These are phyloP conservation scores for Lutraria rhynchaena DNA, from an alignment of 1,140 invertebrate species.

Conservation along the genomic window DNA sequence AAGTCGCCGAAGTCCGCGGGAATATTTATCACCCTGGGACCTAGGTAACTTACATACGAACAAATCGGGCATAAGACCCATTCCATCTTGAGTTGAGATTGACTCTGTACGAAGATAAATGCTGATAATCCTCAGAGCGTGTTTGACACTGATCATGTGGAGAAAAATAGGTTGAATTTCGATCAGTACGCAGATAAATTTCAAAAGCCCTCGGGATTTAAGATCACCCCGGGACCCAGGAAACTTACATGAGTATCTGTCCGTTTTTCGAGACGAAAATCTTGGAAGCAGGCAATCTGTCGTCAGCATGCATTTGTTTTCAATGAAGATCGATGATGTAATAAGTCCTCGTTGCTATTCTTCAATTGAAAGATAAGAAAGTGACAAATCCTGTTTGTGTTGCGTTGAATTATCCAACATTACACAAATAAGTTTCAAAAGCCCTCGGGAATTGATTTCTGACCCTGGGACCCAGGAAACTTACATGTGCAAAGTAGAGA, in stretches of 20 bases:
- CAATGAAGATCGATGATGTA: no score
- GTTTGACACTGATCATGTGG: no score
- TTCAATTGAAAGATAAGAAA: no score
- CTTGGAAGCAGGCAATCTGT: no score
- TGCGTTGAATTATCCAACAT: no score
- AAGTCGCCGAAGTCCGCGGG: slow-evolving; percentile 42
- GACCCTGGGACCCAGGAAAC: slow-evolving; percentile 24
- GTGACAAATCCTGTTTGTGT: no score
- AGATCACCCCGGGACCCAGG: slow-evolving; percentile 26
- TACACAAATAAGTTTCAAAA: slow-evolving; percentile 20
- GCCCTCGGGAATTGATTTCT: neutral
- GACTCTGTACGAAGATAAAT: no score
- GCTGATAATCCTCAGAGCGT: no score
- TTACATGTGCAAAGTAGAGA: slow-evolving; percentile 18
- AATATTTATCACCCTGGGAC: slow-evolving; percentile 21
- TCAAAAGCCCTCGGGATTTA: slow-evolving; percentile 29
- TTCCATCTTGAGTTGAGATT: no score
- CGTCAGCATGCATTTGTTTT: no score
- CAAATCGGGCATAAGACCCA: neutral
- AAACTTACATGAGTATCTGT: slow-evolving; percentile 8
- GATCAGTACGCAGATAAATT: slow-evolving; percentile 6
- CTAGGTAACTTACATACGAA: slow-evolving; percentile 33
- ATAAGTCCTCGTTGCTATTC: no score
- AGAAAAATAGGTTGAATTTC: no score
- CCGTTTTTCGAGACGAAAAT: neutral